Evolutionary conservation across 2,113 vertebrate genomes (phyloP).

Genomic region (Hymenochirus boettgeri): DNA sequence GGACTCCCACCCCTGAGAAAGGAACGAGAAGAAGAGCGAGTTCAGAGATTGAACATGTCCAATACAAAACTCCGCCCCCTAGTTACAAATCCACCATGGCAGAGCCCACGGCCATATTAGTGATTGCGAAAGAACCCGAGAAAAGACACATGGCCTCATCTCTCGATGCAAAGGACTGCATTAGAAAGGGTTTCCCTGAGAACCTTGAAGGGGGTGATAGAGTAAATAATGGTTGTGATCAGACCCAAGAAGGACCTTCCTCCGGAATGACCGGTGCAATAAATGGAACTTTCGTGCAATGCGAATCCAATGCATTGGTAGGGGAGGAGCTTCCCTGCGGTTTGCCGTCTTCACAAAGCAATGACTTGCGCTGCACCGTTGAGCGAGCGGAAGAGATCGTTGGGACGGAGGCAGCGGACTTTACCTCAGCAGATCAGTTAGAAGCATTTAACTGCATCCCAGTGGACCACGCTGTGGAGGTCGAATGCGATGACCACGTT

Average conservation of each 20-base stretch:
- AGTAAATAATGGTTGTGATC: slow-evolving; percentile 20
- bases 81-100: slow-evolving; percentile 65
- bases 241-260: slow-evolving; percentile 30
- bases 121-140: slow-evolving; percentile 42
- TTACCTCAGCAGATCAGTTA: slow-evolving; percentile 67
- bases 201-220: slow-evolving; percentile 45
- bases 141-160: slow-evolving; percentile 65
- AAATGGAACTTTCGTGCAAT: slow-evolving; percentile 53
- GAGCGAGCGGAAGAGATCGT: slow-evolving; percentile 95
- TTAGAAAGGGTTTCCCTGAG: slow-evolving; percentile 42
- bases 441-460: slow-evolving; percentile 88
- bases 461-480: slow-evolving; percentile 87
- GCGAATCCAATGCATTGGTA: slow-evolving; percentile 20
- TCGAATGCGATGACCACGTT: slow-evolving; percentile 94
- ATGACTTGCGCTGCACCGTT: slow-evolving; percentile 72
- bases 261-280: slow-evolving; percentile 48
- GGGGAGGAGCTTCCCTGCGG: slow-evolving; percentile 8
- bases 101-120: slow-evolving; percentile 50
- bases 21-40: slow-evolving; percentile 76
- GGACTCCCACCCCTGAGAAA: slow-evolving; percentile 76
- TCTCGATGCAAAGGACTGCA: slow-evolving; percentile 67
- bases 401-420: slow-evolving; percentile 81
- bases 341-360: slow-evolving; percentile 12
- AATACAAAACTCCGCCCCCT: slow-evolving; percentile 71
- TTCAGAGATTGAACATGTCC: slow-evolving; percentile 76